Conservation (phyloP, 2,888 invertebrate genomes). For the Epirrita christyi region DNA sequence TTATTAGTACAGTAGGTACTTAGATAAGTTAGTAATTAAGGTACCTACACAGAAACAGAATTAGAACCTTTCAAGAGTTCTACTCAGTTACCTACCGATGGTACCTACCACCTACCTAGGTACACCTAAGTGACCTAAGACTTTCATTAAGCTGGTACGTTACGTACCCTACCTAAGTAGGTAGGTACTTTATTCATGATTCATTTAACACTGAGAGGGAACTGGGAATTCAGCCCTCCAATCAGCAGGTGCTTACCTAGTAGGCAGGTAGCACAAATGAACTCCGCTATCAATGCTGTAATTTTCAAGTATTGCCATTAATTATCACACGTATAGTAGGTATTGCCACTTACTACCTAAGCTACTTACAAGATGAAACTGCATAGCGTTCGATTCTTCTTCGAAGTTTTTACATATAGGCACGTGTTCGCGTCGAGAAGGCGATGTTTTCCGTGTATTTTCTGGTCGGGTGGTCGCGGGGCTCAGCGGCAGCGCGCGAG, state of each 20-base stretch:
- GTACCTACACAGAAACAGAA: background rate
- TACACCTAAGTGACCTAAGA: too few species aligned
- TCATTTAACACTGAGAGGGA: too few species aligned
- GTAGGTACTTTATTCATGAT: too few species aligned
- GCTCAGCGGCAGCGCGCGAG: slow-evolving; percentile 47
- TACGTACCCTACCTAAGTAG: slow-evolving; percentile 8
- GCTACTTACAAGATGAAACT: slow-evolving; percentile 47
- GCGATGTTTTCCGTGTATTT: slow-evolving; percentile 80
- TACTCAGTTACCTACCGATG: too few species aligned
- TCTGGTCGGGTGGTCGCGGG: slow-evolving; percentile 67
- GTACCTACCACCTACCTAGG: too few species aligned
- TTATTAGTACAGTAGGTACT: background rate
- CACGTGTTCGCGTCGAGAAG: slow-evolving; percentile 76
- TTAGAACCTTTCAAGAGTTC: too few species aligned
- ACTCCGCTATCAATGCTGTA: background rate
- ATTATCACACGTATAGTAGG: slow-evolving; percentile 25
- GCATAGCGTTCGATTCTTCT: slow-evolving; percentile 61
- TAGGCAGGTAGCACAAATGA: background rate
- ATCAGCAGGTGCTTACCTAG: too few species aligned
- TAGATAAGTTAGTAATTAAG: slow-evolving; percentile 2
- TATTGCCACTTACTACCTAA: slow-evolving; percentile 12
- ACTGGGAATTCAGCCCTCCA: too few species aligned
- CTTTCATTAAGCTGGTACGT: too few species aligned
- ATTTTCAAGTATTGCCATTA: background rate
- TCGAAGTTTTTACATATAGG: slow-evolving; percentile 71